Evolutionary conservation across 2,113 vertebrate species (phyloP), one percentile per base, ranked within the genome.

Genomic region (Redunca redunca): DNA sequence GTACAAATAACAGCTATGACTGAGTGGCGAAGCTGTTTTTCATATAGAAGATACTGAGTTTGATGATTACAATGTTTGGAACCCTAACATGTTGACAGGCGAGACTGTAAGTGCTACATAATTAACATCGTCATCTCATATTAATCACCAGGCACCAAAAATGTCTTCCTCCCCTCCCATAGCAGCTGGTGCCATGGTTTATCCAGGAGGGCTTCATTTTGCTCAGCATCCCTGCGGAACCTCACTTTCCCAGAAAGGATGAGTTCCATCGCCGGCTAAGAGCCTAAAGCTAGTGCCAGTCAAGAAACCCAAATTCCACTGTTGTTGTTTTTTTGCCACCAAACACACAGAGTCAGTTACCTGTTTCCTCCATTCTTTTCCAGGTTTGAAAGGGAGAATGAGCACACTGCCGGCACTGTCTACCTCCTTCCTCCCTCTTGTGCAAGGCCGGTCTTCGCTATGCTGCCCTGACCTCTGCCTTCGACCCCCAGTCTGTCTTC

Each of bases 41-140:
- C 80, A 89, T 30, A 48, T 0, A 36, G 30, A 67, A 87, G 92
- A 84, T 11, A 33, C 74, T 95, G 40, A 77, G 58, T 82, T 89
- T 85, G 52, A 50, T 8, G 25, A 67, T 21, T 19, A 55, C 2
- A 83, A 28, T 23, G 50, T 62, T 55, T 7, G 30, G 50, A 80
- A 12, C 16, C 57, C 52, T 33, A 58, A 43, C 15, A 33, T 40
- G 53, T 77, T 33, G 78, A 53, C 5, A 58, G 50, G 26, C 17
- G 40, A 94, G 16, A 17, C 71, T 88, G 48, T 62, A 80, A 94
- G 78, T 16, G 30, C n/a, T 50, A 57, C 4, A 33, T 71, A 62
- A 78, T 80, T 90, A 89, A 95, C n/a, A 58, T n/a, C 50, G 19
- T 52, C 80, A 62, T 64, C 82, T 74, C n/a, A 48, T 60, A 80